Base-by-base conservation (phyloP, 2,797 vertebrate genomes). In the Galaxias olidus region DNA sequence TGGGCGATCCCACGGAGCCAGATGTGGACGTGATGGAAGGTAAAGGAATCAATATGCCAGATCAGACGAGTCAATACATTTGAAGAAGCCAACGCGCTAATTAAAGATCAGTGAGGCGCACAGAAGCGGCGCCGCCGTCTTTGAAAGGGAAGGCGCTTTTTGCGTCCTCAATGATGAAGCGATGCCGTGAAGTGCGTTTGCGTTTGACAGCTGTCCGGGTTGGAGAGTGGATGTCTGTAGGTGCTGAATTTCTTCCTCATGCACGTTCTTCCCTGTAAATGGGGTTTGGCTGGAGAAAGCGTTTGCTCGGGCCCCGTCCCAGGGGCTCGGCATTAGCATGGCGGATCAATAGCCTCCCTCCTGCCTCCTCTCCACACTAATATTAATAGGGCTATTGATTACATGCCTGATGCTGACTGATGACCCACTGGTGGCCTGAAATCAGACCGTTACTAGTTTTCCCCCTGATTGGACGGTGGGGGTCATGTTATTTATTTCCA, bases 371-470 rank as follows among this genome's bases (percentile, higher is more conserved):
- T 85, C 72, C 71, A 75, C 75, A 71, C 79, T 81, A 83, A 78
- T 83, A 88, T 90, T 90, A 90, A 89, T 84, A 89, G 86, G 78
- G 74, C 82, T 65, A 92, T 92, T 82, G 90, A 92, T 91, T 91
- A 85, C 55, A 86, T 89, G 88, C 86, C 85, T 78, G 72, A 64
- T 66, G 61, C 54, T 90, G 89, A 91, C 89, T 88, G 80, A 91
- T 90, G 84, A 81, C 80, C 74, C 80, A 75, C 82, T 77, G 81
- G 79, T 67, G 74, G 75, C 71, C 83, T 80, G 0, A 63, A 83
- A 79, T 83, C 65, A 63, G 70, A 80, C 81, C 89, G 86, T 85
- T 86, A 81, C 81, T 86, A 78, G 83, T 72, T 66, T 67, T 67
- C 63, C 44, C 40, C 80, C 67, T 77, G 62, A 81, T 78, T 58